Evolutionary conservation across 35 echinoderm and acorn worm species (phyloP), one percentile per base, ranked within the genome.

Genomic region (Stichopus chloronotus): DNA sequence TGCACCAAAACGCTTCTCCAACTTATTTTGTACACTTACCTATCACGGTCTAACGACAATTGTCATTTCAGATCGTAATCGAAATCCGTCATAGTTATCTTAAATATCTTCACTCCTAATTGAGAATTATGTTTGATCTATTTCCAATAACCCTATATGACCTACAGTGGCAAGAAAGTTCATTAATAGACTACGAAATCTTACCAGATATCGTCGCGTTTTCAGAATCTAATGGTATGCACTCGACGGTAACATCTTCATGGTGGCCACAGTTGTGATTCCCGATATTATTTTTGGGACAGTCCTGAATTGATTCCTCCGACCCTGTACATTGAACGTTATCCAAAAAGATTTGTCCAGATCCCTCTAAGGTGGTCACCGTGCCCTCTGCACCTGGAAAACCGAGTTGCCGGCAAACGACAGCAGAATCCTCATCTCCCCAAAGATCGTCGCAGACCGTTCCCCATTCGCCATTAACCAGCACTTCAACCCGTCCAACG

Each of bases 221-320:
- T 74, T 74, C 14, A 84, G 81, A 43, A n/a, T 56, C 52, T 56
- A 55, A 8, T 23, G 57, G 69, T 22, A 52, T 24, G 83, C 95
- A 96, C 17, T 76, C 63, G 10, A 96, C 92, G 0, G 92, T 79
- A 10, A 92, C 95, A n/a, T 96, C 95, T 43, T 91, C 92, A n/a
- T 57, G 20, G 53, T 96, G 95, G 16, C 60, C n/a, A 53, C 95
- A 94, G 63, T 93, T 81, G 52, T 91, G 86, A 14, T 43, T 56
- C 21, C 95, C 92, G 57, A 84, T 56, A 6, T 87, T 88, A 25
- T 87, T 90, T 87, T 96, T 86, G 5, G 57, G 55, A 79, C 95
- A 96, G 13, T 96, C 69, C 58, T 84, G 68, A 63, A 96, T 53
- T 9, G 76, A 59, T 1, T 71, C 65, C 56, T 96, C 95, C 12